Evolutionary conservation across 2,113 vertebrate genomes (phyloP), one percentile per base, ranked within the genome.

Genomic region (Hiodon tergisus): DNA sequence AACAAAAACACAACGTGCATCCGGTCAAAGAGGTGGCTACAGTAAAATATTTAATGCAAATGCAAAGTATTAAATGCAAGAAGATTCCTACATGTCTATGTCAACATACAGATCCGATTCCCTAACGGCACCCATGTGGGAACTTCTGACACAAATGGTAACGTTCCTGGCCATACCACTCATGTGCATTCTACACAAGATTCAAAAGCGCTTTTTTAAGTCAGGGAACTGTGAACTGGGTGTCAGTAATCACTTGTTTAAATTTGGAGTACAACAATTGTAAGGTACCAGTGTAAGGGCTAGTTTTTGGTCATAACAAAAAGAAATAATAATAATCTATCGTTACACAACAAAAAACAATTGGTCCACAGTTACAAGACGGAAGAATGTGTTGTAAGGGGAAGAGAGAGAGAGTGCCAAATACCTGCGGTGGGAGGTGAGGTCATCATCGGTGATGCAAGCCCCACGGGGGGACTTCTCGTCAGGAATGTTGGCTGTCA

Each of bases 401-500:
- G 47, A 31, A 31, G 31, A 31, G 31, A 46, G 54, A 47, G 4
- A 51, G 55, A 13, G n/a, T 54, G 3, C 6, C 14, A 51, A 66
- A 85, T 81, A 98, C 96, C 95, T 96, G 83, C 94, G 87, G 85
- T 98, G 95, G 1, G 92, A 82, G 0, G 94, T 88, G n/a, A 95
- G 93, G 90, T 91, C 93, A 3, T 98, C 94, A 0, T 95, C 93
- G 1, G 78, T 88, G 86, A 94, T 91, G 88, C 94, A 93, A 4
- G 91, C 83, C 0, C 93, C 94, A 0, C 94, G 89, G 0, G 95
- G 94, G 0, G 67, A 89, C 79, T 93, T 94, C 79, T 98, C 96
- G 6, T 94, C 90, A 0, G 97, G 97, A 86, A 99, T 80, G 80
- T 98, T 95, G 76, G 94, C 97, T 0, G 96, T 96, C 81, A 99